A percentile compares a stretch with the other conserved stretches of the same genome.
These are phyloP conservation scores for Tokudaia tokunoshimensis DNA, from an alignment of 2,797 vertebrate genomes.

Conservation along the genomic window DNA sequence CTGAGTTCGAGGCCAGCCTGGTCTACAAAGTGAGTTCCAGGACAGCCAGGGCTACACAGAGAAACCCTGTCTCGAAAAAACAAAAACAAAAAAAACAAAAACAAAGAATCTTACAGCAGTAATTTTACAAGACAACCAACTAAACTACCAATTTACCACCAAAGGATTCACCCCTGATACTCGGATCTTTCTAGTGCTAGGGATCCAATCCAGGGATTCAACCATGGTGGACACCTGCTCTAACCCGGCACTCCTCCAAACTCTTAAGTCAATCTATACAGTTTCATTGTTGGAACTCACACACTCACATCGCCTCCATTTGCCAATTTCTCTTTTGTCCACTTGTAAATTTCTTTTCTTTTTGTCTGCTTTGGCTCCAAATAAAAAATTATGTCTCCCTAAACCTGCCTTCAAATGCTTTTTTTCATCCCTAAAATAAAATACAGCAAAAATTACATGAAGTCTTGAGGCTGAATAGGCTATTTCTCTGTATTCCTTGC, in stretches of 20 bases:
- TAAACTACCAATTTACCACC: not conserved
- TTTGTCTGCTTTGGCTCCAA: not conserved
- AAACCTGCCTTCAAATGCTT: not conserved
- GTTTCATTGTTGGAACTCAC: not conserved
- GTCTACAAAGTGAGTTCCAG: too few species aligned
- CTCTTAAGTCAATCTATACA: not conserved
- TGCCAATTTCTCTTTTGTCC: not conserved
- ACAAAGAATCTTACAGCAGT: not conserved
- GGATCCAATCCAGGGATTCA: not conserved
- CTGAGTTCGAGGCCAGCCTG: too few species aligned
- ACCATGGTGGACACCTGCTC: not conserved
- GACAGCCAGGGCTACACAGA: too few species aligned
- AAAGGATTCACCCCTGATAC: not conserved
- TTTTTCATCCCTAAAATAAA: conserved; percentile 39
- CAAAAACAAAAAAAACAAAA: too few species aligned
- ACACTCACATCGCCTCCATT: not conserved
- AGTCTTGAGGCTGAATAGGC: not conserved
- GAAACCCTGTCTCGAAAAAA: too few species aligned
- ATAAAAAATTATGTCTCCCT: not conserved
- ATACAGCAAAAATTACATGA: not conserved
- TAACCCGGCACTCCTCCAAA: not conserved
- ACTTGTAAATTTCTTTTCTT: not conserved
- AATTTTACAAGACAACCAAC: not conserved
- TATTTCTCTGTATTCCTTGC: conserved; percentile 5
- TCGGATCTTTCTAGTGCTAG: not conserved